These are phyloP conservation scores for Furcifer pardalis DNA, from an alignment of 2,797 vertebrate genomes.

Conservation along the genomic window DNA sequence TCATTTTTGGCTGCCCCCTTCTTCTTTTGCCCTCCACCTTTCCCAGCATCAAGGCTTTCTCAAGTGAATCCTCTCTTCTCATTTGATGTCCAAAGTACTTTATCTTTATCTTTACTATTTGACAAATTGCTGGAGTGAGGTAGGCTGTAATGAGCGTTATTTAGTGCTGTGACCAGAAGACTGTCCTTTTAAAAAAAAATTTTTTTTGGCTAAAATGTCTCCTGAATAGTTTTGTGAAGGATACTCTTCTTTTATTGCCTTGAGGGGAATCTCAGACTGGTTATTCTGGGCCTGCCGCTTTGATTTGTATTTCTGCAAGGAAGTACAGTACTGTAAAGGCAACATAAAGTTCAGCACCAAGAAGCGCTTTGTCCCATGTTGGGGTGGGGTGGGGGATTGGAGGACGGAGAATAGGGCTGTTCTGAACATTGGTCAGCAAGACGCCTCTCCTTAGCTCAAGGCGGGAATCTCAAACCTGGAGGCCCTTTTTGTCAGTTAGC, in stretches of 20 bases:
- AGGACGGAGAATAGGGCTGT: not conserved
- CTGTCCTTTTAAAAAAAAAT: not conserved
- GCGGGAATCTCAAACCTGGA: constrained; percentile 7
- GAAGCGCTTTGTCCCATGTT: not conserved
- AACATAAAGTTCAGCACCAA: not conserved
- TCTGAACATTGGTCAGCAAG: not conserved
- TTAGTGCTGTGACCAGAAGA: not conserved
- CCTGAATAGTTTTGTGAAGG: not conserved
- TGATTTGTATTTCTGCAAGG: not conserved
- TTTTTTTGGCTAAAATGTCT: not conserved
- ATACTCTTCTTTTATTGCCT: constrained; percentile 1
- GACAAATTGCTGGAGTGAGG: not conserved
- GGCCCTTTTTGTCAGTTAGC: not conserved
- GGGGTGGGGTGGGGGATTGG: not conserved
- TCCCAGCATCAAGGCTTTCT: too few species aligned
- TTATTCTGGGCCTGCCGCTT: constrained; percentile 10
- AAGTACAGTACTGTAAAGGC: too few species aligned
- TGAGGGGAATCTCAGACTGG: not conserved
- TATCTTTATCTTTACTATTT: too few species aligned
- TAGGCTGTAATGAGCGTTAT: not conserved
- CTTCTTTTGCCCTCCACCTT: too few species aligned
- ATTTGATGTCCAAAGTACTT: too few species aligned
- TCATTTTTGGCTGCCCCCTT: too few species aligned
- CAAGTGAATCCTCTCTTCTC: too few species aligned
- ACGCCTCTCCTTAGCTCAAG: not conserved